A percentile compares a stretch with the other conserved stretches of the same genome.
Evolutionary conservation across 2,888 invertebrate species (phyloP).

Genomic region (Aspidapion aeneum): DNA sequence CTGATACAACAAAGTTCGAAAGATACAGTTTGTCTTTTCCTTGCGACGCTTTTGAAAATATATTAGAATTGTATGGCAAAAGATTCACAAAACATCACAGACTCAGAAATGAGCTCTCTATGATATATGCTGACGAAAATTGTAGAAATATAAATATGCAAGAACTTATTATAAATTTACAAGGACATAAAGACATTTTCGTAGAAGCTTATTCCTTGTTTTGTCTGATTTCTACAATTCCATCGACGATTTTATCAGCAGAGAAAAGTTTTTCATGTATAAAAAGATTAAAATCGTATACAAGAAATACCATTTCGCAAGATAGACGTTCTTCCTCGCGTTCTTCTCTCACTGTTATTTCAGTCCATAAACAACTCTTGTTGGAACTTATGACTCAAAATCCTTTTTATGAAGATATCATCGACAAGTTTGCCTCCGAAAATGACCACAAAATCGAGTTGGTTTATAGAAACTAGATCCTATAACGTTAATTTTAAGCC

Average conservation of each 20-base stretch:
- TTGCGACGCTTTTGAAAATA: conserved; percentile 1
- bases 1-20: conserved; percentile 8
- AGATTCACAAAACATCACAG: not conserved
- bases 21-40: conserved; percentile 2
- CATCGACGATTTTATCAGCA: conserved; percentile 5
- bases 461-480: no score
- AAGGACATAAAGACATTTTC: conserved; percentile 8
- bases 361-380: conserved; percentile 6
- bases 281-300: conserved; percentile 4
- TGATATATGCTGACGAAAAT: not conserved
- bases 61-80: not conserved
- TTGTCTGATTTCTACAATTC: conserved; percentile 5
- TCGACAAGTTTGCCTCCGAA: no score
- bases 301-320: conserved; percentile 11
- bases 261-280: conserved; percentile 4
- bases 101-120: conserved; percentile 2
- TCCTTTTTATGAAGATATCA: no score
- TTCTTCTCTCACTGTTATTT: not conserved
- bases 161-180: conserved; percentile 2
- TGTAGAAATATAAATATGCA: conserved; percentile 1
- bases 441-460: no score
- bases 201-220: conserved; percentile 10
- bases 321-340: conserved; percentile 6
- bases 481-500: conserved; percentile 1
- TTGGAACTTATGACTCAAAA: no score